Percentiles rank a stretch among this genome's conserved stretches.
Evolutionary conservation across 2,888 invertebrate species (phyloP).

Genomic region (Tenthredo mesomela): DNA sequence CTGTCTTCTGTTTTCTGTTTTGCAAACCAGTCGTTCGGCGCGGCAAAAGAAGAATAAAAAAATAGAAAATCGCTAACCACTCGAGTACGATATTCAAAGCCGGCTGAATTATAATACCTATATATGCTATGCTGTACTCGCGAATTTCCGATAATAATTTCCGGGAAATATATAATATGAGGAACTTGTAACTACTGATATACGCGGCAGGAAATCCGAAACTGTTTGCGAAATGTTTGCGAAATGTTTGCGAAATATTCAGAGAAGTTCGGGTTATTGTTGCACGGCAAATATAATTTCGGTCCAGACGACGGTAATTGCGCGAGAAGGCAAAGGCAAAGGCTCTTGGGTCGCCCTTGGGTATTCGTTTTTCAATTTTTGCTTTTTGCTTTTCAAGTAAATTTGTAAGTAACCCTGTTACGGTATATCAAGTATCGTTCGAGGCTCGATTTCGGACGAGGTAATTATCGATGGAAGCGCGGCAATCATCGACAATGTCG

Average conservation of each 20-base stretch:
- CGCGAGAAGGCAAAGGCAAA: not conserved
- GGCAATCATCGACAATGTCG: not conserved
- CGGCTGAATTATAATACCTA: not conserved
- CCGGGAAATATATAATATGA: not conserved
- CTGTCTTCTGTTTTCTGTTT: not conserved
- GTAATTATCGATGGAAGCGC: not conserved
- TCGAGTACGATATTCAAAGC: not conserved
- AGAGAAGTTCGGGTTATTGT: not conserved
- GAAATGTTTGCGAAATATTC: not conserved
- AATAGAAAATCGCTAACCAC: conserved; percentile 6
- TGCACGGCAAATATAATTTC: not conserved
- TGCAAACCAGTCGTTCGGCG: not conserved
- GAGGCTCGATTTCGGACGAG: not conserved
- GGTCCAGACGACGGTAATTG: not conserved
- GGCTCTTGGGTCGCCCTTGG: not conserved
- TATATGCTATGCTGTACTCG: not conserved
- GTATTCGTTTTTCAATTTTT: not conserved
- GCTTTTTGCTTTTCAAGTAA: not conserved
- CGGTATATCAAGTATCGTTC: not conserved
- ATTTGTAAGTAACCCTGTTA: not conserved
- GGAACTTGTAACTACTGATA: not conserved
- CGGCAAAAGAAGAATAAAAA: not conserved
- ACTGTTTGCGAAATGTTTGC: not conserved
- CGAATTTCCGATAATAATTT: not conserved
- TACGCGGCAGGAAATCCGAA: not conserved